Base-by-base conservation (phyloP, 2,888 invertebrate genomes). In the Drosophila stalkeri region DNA sequence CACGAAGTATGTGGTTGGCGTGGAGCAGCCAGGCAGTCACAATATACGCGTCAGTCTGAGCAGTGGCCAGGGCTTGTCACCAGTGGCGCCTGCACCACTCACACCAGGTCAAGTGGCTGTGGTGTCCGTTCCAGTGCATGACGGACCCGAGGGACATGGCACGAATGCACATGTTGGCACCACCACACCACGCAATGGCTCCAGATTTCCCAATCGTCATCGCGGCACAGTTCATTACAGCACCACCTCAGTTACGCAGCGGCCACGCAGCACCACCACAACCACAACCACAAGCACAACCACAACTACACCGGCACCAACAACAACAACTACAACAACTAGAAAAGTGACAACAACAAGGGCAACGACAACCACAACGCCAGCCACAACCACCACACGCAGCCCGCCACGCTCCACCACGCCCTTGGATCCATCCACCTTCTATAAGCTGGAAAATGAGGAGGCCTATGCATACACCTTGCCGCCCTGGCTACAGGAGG, bases 401-500 rank as follows among this genome's bases (percentile, higher is more conserved):
- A 54, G 35, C 35, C 18, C 54, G 1, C 37, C 54, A 27, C 35
- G 52, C 52, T 81, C 75, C n/a, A 86, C 89, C 8, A 85, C 90
- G 1, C 64, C 84, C 0, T 37, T 83, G 64, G 88, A 91, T 66
- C 79, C 89, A 1, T 74, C 89, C 2, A 84, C 75, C 16, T 90
- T 88, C 61, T 91, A 82, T 49, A 81, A 75, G 47, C 78, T 93
- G n/a, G 72, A 70, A 0, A 78, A 82, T 16, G 91, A 89, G 59
- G 83, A 86, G 46, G 86, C 80, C 0, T 89, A 92, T 47, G 91
- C 92, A 0, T 89, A 90, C 41, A 90, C 92, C 0, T 56, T 92
- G 49, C 92, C 92, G 6, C 80, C 92, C 2, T 92, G 92, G 92
- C 57, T 92, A 41, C 87, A 89, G 39, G 93, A 89, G 51, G 84